Conservation (phyloP, 35 echinoderm and acorn worm genomes). For the Patiria miniata region DNA sequence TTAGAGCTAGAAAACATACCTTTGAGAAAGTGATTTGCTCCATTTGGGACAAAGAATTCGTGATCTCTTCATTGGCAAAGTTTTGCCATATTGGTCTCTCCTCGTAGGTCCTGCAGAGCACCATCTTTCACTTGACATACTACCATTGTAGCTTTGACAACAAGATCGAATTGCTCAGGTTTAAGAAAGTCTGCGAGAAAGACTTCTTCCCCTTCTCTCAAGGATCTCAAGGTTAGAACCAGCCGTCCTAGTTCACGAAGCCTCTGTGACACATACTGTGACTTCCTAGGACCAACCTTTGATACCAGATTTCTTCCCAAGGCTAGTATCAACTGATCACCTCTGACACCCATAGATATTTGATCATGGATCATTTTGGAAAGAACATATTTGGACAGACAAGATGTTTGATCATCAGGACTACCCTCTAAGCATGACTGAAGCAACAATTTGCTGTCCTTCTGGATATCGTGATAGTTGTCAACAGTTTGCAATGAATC, state of each 20-base stretch:
- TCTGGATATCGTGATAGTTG: neutral
- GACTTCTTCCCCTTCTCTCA: slow-evolving; percentile 4
- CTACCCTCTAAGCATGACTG: neutral
- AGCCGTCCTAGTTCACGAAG: neutral
- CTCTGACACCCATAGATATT: slow-evolving; percentile 3
- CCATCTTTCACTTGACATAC: neutral
- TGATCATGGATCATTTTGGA: neutral
- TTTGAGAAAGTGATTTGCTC: no score
- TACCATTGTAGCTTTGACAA: neutral
- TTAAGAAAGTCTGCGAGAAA: neutral
- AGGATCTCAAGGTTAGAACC: neutral
- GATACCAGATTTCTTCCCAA: neutral
- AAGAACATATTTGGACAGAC: neutral
- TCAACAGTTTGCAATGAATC: neutral
- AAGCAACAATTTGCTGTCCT: neutral
- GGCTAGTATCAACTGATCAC: neutral
- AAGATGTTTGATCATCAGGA: neutral
- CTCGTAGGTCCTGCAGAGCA: slow-evolving; percentile 2
- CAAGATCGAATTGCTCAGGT: neutral
- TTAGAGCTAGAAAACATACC: no score
- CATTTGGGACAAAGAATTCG: neutral
- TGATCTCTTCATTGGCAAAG: slow-evolving; percentile 1
- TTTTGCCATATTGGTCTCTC: slow-evolving; percentile 27
- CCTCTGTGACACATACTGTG: neutral
- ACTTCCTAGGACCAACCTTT: neutral